Percentiles rank a stretch among this genome's conserved stretches.
phyloP scores from a whole-genome alignment of 2,797 vertebrate genomes.

The Hipposideros larvatus region DNA sequence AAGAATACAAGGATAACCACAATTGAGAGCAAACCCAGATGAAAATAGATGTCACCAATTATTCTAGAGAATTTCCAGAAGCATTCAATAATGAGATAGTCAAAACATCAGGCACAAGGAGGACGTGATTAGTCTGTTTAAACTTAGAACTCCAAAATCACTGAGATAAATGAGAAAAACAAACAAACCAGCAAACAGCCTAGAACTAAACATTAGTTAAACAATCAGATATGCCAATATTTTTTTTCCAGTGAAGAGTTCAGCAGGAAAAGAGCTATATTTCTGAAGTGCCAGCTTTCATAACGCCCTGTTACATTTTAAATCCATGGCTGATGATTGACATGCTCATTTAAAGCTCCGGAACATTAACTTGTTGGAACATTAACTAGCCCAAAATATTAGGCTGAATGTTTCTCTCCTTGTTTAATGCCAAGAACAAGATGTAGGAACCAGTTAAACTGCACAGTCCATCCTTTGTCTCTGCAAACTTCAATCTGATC shows the following conservation, averaged over 20 bases:
- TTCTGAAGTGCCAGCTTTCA: conserved; percentile 41
- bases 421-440: conserved; percentile 99
- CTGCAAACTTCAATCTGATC: conserved; percentile 99
- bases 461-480: conserved; percentile 99
- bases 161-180: neutral
- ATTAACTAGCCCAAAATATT: conserved; percentile 55
- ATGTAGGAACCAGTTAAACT: conserved; percentile 99
- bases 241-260: conserved; percentile 10
- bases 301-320: conserved; percentile 36
- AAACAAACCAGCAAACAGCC: neutral
- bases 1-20: conserved; percentile 1
- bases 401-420: conserved; percentile 97
- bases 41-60: conserved; percentile 12
- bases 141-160: conserved; percentile 23
- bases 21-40: neutral
- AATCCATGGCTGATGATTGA: neutral
- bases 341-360: neutral
- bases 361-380: neutral
- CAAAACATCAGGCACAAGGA: conserved; percentile 28
- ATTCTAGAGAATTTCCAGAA: conserved; percentile 53
- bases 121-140: conserved; percentile 28
- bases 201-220: neutral
- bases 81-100: neutral
- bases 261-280: neutral
- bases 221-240: neutral